Evolutionary conservation across 2,797 vertebrate genomes (phyloP), one percentile per base, ranked within the genome.

Genomic region (Manis javanica): DNA sequence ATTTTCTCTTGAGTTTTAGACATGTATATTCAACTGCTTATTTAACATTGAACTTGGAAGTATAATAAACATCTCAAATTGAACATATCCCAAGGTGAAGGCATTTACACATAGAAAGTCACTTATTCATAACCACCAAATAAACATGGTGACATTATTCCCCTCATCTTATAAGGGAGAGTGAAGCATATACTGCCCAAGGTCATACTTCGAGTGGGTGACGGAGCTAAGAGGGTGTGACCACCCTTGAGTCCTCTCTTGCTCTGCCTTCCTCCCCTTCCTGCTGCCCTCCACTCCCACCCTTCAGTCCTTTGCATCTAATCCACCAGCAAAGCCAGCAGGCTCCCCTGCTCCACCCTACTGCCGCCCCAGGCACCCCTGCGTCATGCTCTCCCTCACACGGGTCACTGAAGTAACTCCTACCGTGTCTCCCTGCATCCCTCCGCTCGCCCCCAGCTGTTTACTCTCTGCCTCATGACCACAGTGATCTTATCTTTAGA

Each of bases 151-250:
- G 29, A 77, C 21, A 57, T 42, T 68, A 92, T 6, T 90, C 12
- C 66, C 34, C 31, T 94, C 37, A 34, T 68, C 88, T 81, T 71
- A 81, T 39, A 53, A 92, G 95, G 63, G 39, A 72, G 10, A 90
- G 9, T 57, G 21, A 90, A 78, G 61, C 39, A 61, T 26, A 23
- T 57, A 53, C 8, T 64, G 23, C 64, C 57, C 57, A 51, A 46
- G 24, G n/a, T 82, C 68, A 59, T 1, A 29, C 15, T 49, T 88
- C 55, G 39, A 55, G 42, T 63, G 46, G 75, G 51, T 6, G 26
- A 87, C 13, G 78, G 39, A 75, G 59, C 55, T 61, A 51, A 86
- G 57, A 86, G 24, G 77, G 8, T 23, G 64, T 46, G 31, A 53
- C 6, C 29, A 19, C 59, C 46, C 79, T 68, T 29, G 57, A 78